These are phyloP conservation scores for Caenorhabditis sp. DNA, from an alignment of 2,888 invertebrate genomes.

Conservation along the genomic window DNA sequence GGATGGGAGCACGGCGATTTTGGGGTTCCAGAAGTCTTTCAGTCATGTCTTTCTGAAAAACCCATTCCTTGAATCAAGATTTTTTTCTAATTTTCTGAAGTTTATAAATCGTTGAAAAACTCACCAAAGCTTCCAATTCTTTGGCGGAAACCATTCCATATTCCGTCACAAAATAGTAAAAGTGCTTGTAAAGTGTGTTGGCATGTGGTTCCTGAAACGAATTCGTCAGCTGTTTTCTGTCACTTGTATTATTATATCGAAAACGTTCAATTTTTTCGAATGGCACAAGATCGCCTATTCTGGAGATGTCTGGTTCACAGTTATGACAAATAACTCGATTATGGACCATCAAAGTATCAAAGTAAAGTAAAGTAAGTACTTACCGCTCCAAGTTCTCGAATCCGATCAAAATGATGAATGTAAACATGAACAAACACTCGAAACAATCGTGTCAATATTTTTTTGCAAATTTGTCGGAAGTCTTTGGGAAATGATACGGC, in stretches of 20 bases:
- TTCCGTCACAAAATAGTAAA: conserved; percentile 88
- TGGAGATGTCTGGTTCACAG: too few species aligned
- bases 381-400: conserved; percentile 86
- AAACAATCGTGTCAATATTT: conserved; percentile 86
- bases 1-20: conserved; percentile 37
- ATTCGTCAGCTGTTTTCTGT: not conserved
- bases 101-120: too few species aligned
- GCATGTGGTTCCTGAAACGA: conserved; percentile 83
- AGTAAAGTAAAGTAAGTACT: too few species aligned
- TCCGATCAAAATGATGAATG: conserved; percentile 89
- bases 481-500: conserved; percentile 88
- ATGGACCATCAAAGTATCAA: too few species aligned
- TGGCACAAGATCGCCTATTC: too few species aligned
- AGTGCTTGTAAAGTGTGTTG: conserved; percentile 92
- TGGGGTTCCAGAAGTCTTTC: conserved; percentile 53
- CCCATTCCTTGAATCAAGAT: not conserved
- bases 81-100: not conserved
- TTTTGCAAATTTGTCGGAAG: conserved; percentile 82
- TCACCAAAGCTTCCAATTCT: conserved; percentile 82
- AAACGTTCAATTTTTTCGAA: not conserved
- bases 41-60: conserved; percentile 61
- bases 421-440: conserved; percentile 92
- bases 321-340: too few species aligned
- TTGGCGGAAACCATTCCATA: conserved; percentile 83
- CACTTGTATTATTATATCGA: not conserved